Percentiles rank a stretch among this genome's conserved stretches.
Evolutionary conservation across 2,888 invertebrate species (phyloP).

Genomic region (Lacanobia oleracea): DNA sequence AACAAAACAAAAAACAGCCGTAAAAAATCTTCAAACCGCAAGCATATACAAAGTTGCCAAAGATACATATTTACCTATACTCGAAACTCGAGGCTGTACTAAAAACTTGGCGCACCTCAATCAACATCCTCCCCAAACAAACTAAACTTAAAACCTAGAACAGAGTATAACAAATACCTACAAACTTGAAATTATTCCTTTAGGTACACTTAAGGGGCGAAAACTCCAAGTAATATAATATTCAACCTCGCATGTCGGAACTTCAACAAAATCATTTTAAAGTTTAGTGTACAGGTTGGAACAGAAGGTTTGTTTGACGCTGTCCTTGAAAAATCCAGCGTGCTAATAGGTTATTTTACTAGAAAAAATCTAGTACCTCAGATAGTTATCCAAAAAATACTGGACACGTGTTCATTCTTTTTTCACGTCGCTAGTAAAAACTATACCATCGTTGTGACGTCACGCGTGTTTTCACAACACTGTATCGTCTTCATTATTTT

Average conservation of each 20-base stretch:
- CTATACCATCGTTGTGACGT: too few species aligned
- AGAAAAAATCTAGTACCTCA: too few species aligned
- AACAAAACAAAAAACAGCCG: neutral
- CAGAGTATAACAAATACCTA: constrained; percentile 27
- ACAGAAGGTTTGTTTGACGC: neutral
- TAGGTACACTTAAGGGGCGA: constrained; percentile 14
- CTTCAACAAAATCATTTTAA: constrained; percentile 35
- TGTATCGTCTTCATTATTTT: too few species aligned
- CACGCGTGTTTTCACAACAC: too few species aligned
- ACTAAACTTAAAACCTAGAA: constrained; percentile 40
- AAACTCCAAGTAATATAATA: constrained; percentile 53
- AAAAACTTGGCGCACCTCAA: constrained; percentile 34
- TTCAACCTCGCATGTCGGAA: constrained; percentile 47
- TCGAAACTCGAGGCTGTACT: too few species aligned
- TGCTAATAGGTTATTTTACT: too few species aligned
- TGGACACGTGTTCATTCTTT: too few species aligned
- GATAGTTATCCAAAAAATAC: too few species aligned
- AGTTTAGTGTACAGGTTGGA: neutral
- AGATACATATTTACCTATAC: constrained; percentile 24
- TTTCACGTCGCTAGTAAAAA: too few species aligned
- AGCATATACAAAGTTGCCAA: constrained; percentile 14
- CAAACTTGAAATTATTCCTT: constrained; percentile 56
- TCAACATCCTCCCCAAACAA: constrained; percentile 48
- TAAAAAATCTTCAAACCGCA: neutral
- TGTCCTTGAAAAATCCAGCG: neutral